Percentiles rank a stretch among this genome's conserved stretches.
phyloP scores from a whole-genome alignment of 2,113 vertebrate genomes.

The Phrynosoma platyrhinos region DNA sequence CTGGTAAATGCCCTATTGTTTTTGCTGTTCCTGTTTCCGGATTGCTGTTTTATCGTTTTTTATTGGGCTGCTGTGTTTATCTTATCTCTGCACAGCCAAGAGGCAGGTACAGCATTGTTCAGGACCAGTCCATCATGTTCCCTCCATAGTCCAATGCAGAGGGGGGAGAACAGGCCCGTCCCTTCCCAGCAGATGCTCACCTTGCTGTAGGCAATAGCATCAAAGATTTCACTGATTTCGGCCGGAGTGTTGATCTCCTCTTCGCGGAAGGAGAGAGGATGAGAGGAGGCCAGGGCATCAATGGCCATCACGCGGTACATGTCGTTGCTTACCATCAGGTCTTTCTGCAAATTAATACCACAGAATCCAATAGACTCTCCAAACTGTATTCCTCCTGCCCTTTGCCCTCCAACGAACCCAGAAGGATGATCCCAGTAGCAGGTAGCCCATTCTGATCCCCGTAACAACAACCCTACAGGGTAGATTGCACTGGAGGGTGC shows the following conservation, averaged over 20 bases:
- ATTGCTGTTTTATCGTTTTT: not conserved
- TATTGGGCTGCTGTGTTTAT: not conserved
- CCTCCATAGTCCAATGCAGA: not conserved
- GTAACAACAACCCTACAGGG: not conserved
- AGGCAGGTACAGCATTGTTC: not conserved
- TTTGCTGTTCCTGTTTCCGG: not conserved
- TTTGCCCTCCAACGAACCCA: not conserved
- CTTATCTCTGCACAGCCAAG: not conserved
- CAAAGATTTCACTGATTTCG: constrained; percentile 91
- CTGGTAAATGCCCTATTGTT: not conserved
- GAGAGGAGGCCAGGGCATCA: constrained; percentile 88
- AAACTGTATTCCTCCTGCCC: too few relatives aligned
- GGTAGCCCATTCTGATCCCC: not conserved
- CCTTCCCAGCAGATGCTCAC: constrained; percentile 61
- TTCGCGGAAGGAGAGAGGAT: constrained; percentile 84
- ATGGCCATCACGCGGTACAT: constrained; percentile 85
- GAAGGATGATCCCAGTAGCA: not conserved
- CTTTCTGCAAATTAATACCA: constrained; percentile 77
- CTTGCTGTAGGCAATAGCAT: constrained; percentile 94
- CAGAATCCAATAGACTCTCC: too few relatives aligned
- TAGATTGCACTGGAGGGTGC: too few relatives aligned
- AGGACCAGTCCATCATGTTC: not conserved
- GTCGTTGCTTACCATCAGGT: constrained; percentile 84
- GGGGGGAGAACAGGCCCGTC: not conserved
- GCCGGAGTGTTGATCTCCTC: constrained; percentile 83